phyloP scores from a whole-genome alignment of 2,113 vertebrate genomes.

The Struthidea cinerea region DNA sequence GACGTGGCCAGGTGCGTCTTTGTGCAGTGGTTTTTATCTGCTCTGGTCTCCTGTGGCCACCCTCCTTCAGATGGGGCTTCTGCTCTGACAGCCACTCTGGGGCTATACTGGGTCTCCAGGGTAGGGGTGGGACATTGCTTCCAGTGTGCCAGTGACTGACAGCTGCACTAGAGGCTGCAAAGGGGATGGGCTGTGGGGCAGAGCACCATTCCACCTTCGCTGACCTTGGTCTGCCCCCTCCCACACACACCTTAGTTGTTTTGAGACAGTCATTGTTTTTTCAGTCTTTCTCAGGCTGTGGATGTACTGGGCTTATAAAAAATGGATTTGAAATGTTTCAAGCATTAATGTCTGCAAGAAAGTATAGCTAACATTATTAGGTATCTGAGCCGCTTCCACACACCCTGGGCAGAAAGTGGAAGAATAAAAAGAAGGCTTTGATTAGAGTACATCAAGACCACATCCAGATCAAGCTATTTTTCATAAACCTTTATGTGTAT shows the following conservation, averaged over 20 bases:
- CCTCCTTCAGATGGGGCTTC: too few species aligned
- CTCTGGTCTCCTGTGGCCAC: neutral
- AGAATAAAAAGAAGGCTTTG: neutral
- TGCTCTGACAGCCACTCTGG: neutral
- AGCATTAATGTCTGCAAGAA: neutral
- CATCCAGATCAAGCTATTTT: neutral
- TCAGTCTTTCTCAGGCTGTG: neutral
- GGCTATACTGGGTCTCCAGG: neutral
- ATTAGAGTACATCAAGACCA: neutral
- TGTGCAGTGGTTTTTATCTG: neutral
- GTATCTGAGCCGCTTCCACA: neutral
- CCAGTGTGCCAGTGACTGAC: neutral
- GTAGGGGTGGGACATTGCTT: too few species aligned
- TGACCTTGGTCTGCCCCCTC: neutral
- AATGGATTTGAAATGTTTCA: neutral
- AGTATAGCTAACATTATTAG: neutral
- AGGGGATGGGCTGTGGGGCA: neutral
- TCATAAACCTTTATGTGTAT: fast-evolving
- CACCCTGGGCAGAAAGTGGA: neutral
- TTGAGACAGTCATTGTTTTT: neutral
- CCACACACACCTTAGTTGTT: fast-evolving
- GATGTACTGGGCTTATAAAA: neutral
- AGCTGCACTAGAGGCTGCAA: neutral
- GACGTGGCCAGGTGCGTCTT: neutral
- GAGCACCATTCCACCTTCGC: neutral